Percentiles rank a stretch among this genome's conserved stretches.
Evolutionary conservation across 2,113 vertebrate genomes (phyloP).

Genomic region (Lates calcarifer): DNA sequence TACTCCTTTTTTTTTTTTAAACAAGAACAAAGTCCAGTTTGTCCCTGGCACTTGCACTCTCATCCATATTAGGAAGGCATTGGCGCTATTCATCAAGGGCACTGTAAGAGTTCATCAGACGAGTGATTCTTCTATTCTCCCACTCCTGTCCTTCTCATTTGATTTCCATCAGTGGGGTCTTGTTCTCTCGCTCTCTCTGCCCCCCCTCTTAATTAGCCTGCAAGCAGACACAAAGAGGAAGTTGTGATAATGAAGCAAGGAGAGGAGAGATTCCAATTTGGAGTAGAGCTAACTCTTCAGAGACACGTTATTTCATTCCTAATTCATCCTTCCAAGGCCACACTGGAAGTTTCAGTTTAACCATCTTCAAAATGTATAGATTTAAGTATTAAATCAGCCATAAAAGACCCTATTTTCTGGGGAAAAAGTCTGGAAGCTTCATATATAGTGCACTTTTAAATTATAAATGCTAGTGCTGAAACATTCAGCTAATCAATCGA

Average conservation of each 20-base stretch:
- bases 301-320: slow-evolving; percentile 57
- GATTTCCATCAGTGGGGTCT: slow-evolving; percentile 78
- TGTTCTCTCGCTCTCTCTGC: slow-evolving; percentile 63
- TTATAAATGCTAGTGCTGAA: not conserved
- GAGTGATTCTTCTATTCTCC: slow-evolving; percentile 63
- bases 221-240: slow-evolving; percentile 70
- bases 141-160: slow-evolving; percentile 71
- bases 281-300: slow-evolving; percentile 57
- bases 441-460: not conserved
- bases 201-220: slow-evolving; percentile 78
- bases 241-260: slow-evolving; percentile 71
- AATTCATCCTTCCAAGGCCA: slow-evolving; percentile 62
- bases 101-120: slow-evolving; percentile 68
- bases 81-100: slow-evolving; percentile 68
- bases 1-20: slow-evolving; percentile 21
- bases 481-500: not conserved
- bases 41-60: slow-evolving; percentile 59
- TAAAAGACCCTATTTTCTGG: not conserved
- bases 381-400: slow-evolving; percentile 28
- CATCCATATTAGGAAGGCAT: slow-evolving; percentile 47
- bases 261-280: slow-evolving; percentile 71
- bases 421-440: not conserved
- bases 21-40: slow-evolving; percentile 37
- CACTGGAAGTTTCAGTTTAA: slow-evolving; percentile 45
- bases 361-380: slow-evolving; percentile 1